Evolutionary conservation across 2,113 vertebrate genomes (phyloP).

Genomic region (Pipa parva): DNA sequence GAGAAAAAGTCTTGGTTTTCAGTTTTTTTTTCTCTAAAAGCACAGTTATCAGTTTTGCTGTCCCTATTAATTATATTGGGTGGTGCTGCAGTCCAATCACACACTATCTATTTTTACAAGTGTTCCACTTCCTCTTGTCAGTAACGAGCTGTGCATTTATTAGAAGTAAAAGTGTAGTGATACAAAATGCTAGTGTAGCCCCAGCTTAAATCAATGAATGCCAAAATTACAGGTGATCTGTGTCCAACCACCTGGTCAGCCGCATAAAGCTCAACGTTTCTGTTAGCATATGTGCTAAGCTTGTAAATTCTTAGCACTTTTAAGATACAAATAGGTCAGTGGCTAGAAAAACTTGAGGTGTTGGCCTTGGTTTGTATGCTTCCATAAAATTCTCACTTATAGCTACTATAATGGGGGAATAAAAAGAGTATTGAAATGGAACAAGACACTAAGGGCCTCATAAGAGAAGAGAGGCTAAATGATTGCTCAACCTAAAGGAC

Average conservation of each 20-base stretch:
- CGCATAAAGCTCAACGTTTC: neutral
- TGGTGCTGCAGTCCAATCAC: no score
- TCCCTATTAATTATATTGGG: no score
- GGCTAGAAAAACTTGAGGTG: conserved; percentile 62
- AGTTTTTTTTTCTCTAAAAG: no score
- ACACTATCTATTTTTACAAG: no score
- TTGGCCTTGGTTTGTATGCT: conserved; percentile 68
- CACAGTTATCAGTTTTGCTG: no score
- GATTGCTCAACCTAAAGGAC: conserved; percentile 72
- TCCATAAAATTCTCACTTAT: conserved; percentile 78
- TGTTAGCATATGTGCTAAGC: conserved; percentile 45
- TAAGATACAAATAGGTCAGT: conserved; percentile 48
- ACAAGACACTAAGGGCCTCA: conserved; percentile 75
- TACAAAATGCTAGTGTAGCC: no score
- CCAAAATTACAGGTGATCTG: no score
- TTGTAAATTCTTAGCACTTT: conserved; percentile 11
- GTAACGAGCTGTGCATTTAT: no score
- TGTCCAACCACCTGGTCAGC: neutral
- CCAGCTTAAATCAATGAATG: no score
- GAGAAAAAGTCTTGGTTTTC: no score
- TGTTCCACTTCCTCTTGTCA: no score
- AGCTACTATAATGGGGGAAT: conserved; percentile 70
- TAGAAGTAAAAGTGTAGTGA: no score
- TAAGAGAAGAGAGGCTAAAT: conserved; percentile 76
- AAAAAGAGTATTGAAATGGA: conserved; percentile 78